Evolutionary conservation across 2,113 vertebrate species (phyloP).

Genomic region (Pao palembangensis): DNA sequence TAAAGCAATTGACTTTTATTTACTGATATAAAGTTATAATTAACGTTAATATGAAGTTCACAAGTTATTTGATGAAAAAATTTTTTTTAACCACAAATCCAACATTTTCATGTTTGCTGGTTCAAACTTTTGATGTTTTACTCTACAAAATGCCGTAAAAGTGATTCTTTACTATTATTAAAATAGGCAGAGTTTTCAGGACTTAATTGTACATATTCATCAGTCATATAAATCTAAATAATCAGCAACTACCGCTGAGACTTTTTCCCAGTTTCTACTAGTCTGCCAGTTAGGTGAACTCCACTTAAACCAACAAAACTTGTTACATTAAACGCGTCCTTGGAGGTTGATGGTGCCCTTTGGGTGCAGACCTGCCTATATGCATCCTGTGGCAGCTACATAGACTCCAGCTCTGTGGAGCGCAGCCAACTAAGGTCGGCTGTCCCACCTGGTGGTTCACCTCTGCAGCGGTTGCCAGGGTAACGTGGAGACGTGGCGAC

Average conservation of each 20-base stretch:
- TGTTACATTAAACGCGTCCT: background rate
- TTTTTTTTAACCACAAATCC: too few species aligned
- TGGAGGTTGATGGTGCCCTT: background rate
- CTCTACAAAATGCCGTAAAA: too few species aligned
- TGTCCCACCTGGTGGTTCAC: conserved; percentile 69
- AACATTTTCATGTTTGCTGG: too few species aligned
- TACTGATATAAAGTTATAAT: too few species aligned
- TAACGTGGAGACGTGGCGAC: conserved; percentile 79
- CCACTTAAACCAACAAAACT: background rate
- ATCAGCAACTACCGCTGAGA: background rate
- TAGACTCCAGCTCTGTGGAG: conserved; percentile 56
- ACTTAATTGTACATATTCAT: too few species aligned
- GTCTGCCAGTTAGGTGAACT: background rate
- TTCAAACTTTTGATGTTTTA: too few species aligned
- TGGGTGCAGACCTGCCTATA: conserved; percentile 9
- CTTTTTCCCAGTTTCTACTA: background rate
- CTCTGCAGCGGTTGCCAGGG: conserved; percentile 82
- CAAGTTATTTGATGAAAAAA: background rate
- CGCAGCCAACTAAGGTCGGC: conserved; percentile 57
- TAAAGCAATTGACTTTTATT: background rate
- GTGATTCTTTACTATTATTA: too few species aligned
- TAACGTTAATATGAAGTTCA: background rate
- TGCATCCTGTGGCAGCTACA: conserved; percentile 66
- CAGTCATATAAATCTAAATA: background rate
- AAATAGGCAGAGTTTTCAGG: too few species aligned